A percentile compares a stretch with the other conserved stretches of the same genome.
Evolutionary conservation across 1,140 invertebrate species (phyloP).

Genomic region (Nymphalis io): DNA sequence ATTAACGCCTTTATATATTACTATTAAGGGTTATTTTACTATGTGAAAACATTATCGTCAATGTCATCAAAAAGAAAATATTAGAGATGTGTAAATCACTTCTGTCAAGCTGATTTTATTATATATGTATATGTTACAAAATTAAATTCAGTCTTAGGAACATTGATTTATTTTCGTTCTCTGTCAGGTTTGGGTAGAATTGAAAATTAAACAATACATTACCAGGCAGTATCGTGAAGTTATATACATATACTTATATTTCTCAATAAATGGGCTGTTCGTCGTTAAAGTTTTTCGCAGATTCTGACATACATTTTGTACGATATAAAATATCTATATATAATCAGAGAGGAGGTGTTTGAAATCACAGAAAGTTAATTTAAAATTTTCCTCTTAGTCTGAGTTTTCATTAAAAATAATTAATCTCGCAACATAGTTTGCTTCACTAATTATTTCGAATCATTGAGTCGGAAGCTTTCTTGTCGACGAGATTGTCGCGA

Average conservation of each 20-base stretch:
- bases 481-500: background rate
- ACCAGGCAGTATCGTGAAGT: too few species aligned
- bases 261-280: too few species aligned
- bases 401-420: background rate
- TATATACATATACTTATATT: too few species aligned
- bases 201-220: too few species aligned
- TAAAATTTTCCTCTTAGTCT: background rate
- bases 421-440: constrained; percentile 8
- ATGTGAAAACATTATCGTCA: background rate
- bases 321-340: too few species aligned
- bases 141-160: background rate
- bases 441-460: constrained; percentile 14
- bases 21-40: background rate
- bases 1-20: background rate
- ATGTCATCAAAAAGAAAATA: background rate
- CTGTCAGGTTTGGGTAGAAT: too few species aligned
- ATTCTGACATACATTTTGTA: too few species aligned
- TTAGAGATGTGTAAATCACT: background rate
- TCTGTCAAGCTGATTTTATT: constrained; percentile 4
- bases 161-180: too few species aligned
- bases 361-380: too few species aligned
- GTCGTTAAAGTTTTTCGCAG: too few species aligned
- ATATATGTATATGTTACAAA: background rate
- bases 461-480: constrained; percentile 26
- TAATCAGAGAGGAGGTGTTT: too few species aligned